Evolutionary conservation across 2,888 invertebrate genomes (phyloP).

Genomic region (Julus scanicus): DNA sequence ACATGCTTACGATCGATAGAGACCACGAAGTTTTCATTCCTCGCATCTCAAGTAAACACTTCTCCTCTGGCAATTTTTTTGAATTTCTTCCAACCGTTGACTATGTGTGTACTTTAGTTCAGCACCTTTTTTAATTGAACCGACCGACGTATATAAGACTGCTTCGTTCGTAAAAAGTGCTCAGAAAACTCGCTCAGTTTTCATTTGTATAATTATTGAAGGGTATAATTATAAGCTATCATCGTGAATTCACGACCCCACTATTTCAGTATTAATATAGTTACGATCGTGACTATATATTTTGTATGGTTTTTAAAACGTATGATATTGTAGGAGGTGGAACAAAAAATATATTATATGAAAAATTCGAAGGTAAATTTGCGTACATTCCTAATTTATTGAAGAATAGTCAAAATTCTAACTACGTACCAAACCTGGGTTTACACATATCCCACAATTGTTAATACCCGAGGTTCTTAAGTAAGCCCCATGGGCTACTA

Average conservation of each 20-base stretch:
- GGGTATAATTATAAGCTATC: slow-evolving; percentile 2
- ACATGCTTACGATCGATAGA: slow-evolving; percentile 1
- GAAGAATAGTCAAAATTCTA: background rate
- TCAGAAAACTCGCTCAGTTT: slow-evolving; percentile 50
- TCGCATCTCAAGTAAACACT: background rate
- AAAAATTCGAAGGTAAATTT: background rate
- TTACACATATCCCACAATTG: background rate
- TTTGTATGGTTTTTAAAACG: background rate
- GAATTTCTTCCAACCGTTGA: slow-evolving; percentile 22
- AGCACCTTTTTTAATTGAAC: slow-evolving; percentile 34
- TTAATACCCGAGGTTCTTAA: slow-evolving; percentile 1
- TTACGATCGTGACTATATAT: background rate
- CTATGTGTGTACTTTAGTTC: background rate
- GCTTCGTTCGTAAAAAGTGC: slow-evolving; percentile 5
- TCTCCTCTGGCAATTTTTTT: background rate
- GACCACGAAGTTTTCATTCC: slow-evolving; percentile 13
- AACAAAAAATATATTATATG: too few species aligned
- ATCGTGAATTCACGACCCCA: background rate
- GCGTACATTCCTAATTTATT: background rate
- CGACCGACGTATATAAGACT: background rate
- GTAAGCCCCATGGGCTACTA: slow-evolving; percentile 32
- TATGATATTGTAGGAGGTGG: too few species aligned
- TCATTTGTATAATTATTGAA: slow-evolving; percentile 17
- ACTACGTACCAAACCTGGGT: slow-evolving; percentile 2
- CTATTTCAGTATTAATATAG: background rate